Evolutionary conservation across 2,797 vertebrate species (phyloP).

Genomic region (Spondyliosoma cantharus): DNA sequence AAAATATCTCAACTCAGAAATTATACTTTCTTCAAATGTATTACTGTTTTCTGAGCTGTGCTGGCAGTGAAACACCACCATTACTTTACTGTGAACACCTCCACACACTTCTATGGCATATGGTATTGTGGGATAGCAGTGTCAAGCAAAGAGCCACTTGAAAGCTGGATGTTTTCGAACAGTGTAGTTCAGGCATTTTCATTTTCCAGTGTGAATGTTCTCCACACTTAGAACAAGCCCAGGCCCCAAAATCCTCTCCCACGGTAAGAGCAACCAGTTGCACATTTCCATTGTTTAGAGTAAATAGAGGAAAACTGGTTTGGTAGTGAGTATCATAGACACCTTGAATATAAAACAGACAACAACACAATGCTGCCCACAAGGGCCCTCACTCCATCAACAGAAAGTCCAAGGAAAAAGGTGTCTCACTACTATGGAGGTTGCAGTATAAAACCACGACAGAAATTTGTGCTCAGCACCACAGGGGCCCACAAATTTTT

Average conservation of each 20-base stretch:
- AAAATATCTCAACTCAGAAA: too few species aligned
- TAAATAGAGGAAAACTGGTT: slow-evolving; percentile 28
- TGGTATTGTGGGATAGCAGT: background rate
- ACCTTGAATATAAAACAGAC: background rate
- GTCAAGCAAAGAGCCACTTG: background rate
- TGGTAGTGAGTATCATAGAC: background rate
- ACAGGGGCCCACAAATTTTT: background rate
- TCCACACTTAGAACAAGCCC: background rate
- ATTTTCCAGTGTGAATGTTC: background rate
- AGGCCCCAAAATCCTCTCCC: background rate
- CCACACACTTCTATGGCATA: background rate
- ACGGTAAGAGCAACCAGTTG: background rate
- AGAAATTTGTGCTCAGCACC: background rate
- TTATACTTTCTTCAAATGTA: background rate
- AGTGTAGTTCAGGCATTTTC: background rate
- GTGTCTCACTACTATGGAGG: background rate
- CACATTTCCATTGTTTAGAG: slow-evolving; percentile 1
- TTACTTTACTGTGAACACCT: background rate
- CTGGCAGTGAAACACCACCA: background rate
- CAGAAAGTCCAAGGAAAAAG: background rate
- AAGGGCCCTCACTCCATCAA: background rate
- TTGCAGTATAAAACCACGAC: background rate
- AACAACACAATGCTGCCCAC: background rate
- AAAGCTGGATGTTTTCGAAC: background rate
- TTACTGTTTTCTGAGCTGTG: background rate